Percentiles rank a stretch among this genome's conserved stretches.
phyloP scores from a whole-genome alignment of 2,888 invertebrate species.

The Drosophila mulleri region DNA sequence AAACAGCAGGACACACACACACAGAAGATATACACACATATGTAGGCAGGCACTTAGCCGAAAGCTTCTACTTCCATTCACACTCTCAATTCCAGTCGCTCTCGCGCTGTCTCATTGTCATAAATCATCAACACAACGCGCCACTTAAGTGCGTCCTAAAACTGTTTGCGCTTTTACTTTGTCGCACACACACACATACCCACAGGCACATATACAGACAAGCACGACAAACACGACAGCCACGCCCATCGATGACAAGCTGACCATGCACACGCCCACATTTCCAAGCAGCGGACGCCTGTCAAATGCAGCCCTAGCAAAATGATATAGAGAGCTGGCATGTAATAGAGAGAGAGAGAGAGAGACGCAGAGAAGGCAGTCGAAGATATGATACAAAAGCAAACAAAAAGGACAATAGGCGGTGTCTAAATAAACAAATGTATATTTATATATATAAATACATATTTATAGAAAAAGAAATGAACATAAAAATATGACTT shows the following conservation, averaged over 20 bases:
- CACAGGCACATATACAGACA: not conserved
- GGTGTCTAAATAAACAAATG: conserved; percentile 29
- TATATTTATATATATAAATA: conserved; percentile 24
- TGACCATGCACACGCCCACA: conserved; percentile 61
- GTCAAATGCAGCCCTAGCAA: conserved; percentile 52
- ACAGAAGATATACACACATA: conserved; percentile 14
- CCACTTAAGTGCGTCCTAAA: conserved; percentile 78
- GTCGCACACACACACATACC: conserved; percentile 44
- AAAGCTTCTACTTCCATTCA: conserved; percentile 41
- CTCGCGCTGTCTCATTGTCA: conserved; percentile 53
- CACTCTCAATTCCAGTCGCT: conserved; percentile 14
- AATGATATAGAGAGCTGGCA: conserved; percentile 34
- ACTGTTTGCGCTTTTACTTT: conserved; percentile 74
- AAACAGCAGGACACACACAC: conserved; percentile 27
- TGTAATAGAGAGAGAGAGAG: not conserved
- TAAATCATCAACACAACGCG: conserved; percentile 77
- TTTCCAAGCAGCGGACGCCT: conserved; percentile 49
- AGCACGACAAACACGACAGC: conserved; percentile 8
- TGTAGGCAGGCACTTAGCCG: conserved; percentile 56
- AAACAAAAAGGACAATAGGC: conserved; percentile 25
- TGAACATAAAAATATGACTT: conserved; percentile 46
- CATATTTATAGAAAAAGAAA: conserved; percentile 30
- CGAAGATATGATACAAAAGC: conserved; percentile 35
- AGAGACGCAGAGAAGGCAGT: not conserved
- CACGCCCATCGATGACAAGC: conserved; percentile 63